These are phyloP conservation scores for Drosophila lini DNA, from an alignment of 1,140 invertebrate genomes.

Conservation along the genomic window DNA sequence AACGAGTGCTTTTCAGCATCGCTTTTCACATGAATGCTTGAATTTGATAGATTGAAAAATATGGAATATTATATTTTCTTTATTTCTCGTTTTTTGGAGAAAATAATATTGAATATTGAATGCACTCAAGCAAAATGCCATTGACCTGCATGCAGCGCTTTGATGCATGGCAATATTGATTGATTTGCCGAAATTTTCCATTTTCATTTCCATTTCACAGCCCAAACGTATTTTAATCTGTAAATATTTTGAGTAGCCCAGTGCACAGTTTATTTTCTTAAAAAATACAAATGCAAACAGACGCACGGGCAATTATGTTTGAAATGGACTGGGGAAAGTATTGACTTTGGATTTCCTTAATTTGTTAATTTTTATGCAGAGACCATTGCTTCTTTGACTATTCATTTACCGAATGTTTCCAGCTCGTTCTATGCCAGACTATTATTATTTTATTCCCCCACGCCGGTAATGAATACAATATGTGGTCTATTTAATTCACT, in stretches of 20 bases:
- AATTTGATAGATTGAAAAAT: conserved; percentile 70
- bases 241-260: conserved; percentile 42
- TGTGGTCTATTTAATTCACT: conserved; percentile 4
- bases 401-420: background rate
- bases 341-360: conserved; percentile 31
- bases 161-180: conserved; percentile 71
- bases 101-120: conserved; percentile 60
- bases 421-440: background rate
- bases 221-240: conserved; percentile 42
- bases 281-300: conserved; percentile 24
- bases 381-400: background rate
- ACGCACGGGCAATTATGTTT: conserved; percentile 16
- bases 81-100: conserved; percentile 23
- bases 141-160: conserved; percentile 57
- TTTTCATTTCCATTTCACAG: conserved; percentile 42
- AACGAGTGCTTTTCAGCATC: conserved; percentile 27
- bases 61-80: conserved; percentile 14
- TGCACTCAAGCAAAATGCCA: conserved; percentile 59
- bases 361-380: conserved; percentile 9
- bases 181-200: conserved; percentile 60
- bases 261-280: conserved; percentile 36
- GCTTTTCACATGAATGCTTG: conserved; percentile 59
- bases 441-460: conserved; percentile 23
- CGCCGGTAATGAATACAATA: background rate
- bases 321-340: conserved; percentile 21